Conservation (phyloP, 2,888 invertebrate genomes). For the Aleiodes alternator region DNA sequence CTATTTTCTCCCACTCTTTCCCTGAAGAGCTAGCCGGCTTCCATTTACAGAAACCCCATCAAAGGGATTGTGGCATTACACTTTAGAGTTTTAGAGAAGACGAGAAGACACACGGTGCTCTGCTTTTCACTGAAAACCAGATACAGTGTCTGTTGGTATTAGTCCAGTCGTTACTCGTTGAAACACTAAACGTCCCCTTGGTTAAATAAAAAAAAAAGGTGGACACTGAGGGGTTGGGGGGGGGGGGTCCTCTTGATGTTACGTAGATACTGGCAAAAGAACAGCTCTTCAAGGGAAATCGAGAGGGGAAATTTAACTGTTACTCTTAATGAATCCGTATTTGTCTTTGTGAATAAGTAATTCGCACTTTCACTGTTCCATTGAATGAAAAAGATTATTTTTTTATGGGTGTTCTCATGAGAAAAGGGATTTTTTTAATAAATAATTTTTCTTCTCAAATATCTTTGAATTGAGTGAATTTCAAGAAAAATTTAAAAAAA, state of each 20-base stretch:
- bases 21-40: conserved; percentile 49
- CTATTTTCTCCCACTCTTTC: no score
- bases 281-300: conserved; percentile 34
- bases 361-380: conserved; percentile 53
- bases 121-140: conserved; percentile 21
- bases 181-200: conserved; percentile 18
- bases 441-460: no score
- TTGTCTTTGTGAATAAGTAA: conserved; percentile 75
- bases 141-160: conserved; percentile 40
- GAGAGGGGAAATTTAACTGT: conserved; percentile 57
- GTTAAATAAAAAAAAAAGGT: conserved; percentile 41
- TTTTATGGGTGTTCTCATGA: no score
- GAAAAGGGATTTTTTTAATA: no score
- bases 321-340: conserved; percentile 67
- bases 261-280: conserved; percentile 36
- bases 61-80: conserved; percentile 73
- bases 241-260: conserved; percentile 19
- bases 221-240: neutral
- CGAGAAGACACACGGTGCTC: conserved; percentile 48
- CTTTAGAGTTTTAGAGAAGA: conserved; percentile 65
- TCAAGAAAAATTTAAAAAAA: no score
- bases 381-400: conserved; percentile 33
- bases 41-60: conserved; percentile 75
- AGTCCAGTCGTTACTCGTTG: conserved; percentile 19
- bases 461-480: no score